Evolutionary conservation across 1,140 invertebrate genomes (phyloP).

Genomic region (Berghia stephanieae): DNA sequence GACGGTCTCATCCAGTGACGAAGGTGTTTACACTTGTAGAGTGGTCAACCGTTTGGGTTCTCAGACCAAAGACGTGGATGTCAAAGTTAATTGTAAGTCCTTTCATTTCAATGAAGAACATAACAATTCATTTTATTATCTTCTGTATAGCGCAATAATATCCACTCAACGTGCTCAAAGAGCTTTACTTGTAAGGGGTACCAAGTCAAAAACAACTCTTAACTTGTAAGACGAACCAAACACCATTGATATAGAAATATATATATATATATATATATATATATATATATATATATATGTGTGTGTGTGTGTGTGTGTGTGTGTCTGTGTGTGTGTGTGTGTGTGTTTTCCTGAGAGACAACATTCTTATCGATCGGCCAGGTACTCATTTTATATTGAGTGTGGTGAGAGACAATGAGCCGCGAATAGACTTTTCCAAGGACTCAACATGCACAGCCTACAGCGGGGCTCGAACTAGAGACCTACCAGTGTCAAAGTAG

Average conservation of each 20-base stretch:
- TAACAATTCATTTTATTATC: too few species aligned
- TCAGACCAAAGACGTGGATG: neutral
- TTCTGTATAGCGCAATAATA: too few species aligned
- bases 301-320: neutral
- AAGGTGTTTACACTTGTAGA: conserved; percentile 27
- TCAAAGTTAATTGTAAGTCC: conserved; percentile 28
- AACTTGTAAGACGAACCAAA: neutral
- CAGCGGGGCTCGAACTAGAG: too few species aligned
- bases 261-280: too few species aligned
- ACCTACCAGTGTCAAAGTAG: too few species aligned
- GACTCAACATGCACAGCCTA: too few species aligned
- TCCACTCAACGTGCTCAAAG: too few species aligned
- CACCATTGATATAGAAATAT: neutral
- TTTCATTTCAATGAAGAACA: neutral
- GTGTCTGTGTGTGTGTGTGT: conserved; percentile 10
- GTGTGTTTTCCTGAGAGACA: neutral
- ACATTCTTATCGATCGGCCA: too few species aligned
- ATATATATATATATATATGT: neutral
- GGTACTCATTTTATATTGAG: neutral
- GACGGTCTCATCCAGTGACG: neutral
- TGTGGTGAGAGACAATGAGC: too few species aligned
- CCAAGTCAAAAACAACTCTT: too few species aligned
- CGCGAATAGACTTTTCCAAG: too few species aligned
- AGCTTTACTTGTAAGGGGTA: too few species aligned
- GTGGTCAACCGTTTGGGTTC: conserved; percentile 15